Evolutionary conservation across 2,888 invertebrate genomes (phyloP).

Genomic region (Orchestes rusci): DNA sequence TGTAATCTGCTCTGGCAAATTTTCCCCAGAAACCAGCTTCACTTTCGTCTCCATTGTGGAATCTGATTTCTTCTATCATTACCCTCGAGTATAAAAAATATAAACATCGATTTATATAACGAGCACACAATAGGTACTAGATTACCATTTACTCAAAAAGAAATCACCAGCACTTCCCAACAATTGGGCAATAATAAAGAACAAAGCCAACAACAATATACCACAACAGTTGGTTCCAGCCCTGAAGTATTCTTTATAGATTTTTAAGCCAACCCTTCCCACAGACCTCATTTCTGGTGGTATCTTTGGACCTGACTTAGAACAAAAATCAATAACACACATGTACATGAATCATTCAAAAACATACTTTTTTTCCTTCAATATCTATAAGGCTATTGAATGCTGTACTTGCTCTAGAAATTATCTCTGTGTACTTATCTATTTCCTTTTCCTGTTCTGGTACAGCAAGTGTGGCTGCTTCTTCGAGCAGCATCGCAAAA

Average conservation of each 20-base stretch:
- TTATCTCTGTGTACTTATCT: conserved; percentile 25
- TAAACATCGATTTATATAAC: not conserved
- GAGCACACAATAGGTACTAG: not conserved
- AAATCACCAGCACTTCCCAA: conserved; percentile 40
- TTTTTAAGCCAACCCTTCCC: conserved; percentile 47
- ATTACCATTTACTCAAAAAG: conserved; percentile 37
- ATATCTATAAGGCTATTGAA: conserved; percentile 31
- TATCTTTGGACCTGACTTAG: conserved; percentile 41
- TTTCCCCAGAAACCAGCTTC: conserved; percentile 22
- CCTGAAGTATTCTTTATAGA: conserved; percentile 51
- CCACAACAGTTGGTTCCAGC: conserved; percentile 50
- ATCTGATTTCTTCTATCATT: conserved; percentile 31
- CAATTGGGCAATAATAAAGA: conserved; percentile 50
- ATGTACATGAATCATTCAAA: no score
- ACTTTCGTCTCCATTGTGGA: conserved; percentile 18
- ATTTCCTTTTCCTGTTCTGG: conserved; percentile 21
- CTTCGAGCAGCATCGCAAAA: conserved; percentile 40
- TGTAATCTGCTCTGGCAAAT: conserved; percentile 35
- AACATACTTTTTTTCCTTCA: conserved; percentile 31
- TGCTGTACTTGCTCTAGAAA: conserved; percentile 29
- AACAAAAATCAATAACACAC: no score
- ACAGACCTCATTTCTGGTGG: conserved; percentile 47
- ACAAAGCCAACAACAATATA: conserved; percentile 45
- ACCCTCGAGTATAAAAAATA: conserved; percentile 27
- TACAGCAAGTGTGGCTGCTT: conserved; percentile 17